Conservation (phyloP, 2,797 vertebrate genomes). For the Telmatherina bonti region DNA sequence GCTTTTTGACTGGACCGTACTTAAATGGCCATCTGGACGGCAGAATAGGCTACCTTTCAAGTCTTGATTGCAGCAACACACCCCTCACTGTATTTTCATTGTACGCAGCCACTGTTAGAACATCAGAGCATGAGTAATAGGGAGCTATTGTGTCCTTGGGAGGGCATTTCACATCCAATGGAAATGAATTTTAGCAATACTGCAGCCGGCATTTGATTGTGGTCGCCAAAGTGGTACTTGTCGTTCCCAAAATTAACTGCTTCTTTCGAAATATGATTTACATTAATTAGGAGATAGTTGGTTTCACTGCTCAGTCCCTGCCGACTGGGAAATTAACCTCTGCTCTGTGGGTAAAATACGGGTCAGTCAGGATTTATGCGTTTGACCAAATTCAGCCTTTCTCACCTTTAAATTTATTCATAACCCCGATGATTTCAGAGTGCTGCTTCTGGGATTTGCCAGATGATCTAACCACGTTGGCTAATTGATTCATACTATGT, state of each 20-base stretch:
- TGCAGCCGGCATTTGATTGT: conserved; percentile 43
- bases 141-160: conserved; percentile 75
- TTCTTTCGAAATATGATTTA: conserved; percentile 58
- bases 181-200: conserved; percentile 68
- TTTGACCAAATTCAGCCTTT: conserved; percentile 22
- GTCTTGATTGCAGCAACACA: conserved; percentile 64
- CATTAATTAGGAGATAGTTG: conserved; percentile 54
- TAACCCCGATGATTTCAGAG: conserved; percentile 42
- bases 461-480: conserved; percentile 47
- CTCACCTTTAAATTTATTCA: conserved; percentile 41
- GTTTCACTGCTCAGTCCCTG: conserved; percentile 29
- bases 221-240: conserved; percentile 32
- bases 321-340: conserved; percentile 23
- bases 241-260: conserved; percentile 33
- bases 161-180: conserved; percentile 66
- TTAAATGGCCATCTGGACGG: conserved; percentile 64
- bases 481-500: conserved; percentile 69
- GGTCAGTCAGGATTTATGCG: conserved; percentile 17
- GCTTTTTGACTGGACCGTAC: conserved; percentile 55
- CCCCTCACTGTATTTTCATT: conserved; percentile 70
- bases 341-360: conserved; percentile 22
- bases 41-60: conserved; percentile 66
- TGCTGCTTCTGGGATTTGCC: conserved; percentile 40
- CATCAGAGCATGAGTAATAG: conserved; percentile 65
- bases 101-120: conserved; percentile 67